A percentile compares a stretch with the other conserved stretches of the same genome.
These are phyloP conservation scores for Brassicogethes aeneus DNA, from an alignment of 2,888 invertebrate species.

Conservation along the genomic window DNA sequence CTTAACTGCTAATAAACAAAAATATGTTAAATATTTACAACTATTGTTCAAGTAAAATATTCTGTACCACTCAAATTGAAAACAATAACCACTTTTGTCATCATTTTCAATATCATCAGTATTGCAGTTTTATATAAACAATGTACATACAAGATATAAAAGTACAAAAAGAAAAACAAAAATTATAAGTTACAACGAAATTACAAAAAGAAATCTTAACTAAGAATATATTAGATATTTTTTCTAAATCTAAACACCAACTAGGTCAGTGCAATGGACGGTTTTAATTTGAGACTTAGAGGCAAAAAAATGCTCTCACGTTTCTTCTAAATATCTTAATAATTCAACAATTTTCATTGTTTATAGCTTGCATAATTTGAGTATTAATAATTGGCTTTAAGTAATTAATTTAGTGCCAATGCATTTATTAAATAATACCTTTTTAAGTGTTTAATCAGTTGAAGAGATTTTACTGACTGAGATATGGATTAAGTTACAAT, in stretches of 20 bases:
- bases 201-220: constrained; percentile 7
- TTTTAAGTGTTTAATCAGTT: too few species aligned
- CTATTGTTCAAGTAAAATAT: constrained; percentile 1
- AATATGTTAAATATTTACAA: constrained; percentile 9
- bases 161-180: constrained; percentile 8
- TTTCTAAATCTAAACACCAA: constrained; percentile 27
- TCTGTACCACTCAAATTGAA: too few species aligned
- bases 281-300: constrained; percentile 35
- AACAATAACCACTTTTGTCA: background rate
- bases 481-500: background rate
- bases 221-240: constrained; percentile 23
- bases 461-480: too few species aligned
- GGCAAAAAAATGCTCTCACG: constrained; percentile 10
- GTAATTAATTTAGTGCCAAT: too few species aligned
- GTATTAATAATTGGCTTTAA: too few species aligned
- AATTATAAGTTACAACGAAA: constrained; percentile 2
- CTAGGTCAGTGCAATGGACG: constrained; percentile 35
- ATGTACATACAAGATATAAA: constrained; percentile 9
- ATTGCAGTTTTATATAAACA: constrained; percentile 6
- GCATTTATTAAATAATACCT: too few species aligned
- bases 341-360: background rate
- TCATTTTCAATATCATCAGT: background rate
- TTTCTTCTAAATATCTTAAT: constrained; percentile 5
- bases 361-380: constrained; percentile 2
- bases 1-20: constrained; percentile 9